These are phyloP conservation scores for Sanderia malayensis DNA, from an alignment of 30 jellyfish, hydroid and myxozoan species.

Conservation along the genomic window DNA sequence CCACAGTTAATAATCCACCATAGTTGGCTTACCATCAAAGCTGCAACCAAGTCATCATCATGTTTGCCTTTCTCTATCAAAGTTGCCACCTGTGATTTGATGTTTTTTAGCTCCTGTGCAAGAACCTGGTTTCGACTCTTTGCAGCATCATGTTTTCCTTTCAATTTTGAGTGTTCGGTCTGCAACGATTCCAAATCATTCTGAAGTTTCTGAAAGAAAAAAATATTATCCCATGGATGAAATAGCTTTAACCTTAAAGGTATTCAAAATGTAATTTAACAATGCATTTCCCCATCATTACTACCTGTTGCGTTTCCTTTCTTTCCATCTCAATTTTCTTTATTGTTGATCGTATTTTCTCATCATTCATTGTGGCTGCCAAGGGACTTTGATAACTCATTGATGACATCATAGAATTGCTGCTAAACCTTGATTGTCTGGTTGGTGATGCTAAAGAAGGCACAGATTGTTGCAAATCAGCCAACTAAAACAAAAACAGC, in stretches of 20 bases:
- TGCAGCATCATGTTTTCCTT: conserved; percentile 89
- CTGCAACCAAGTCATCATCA: conserved; percentile 95
- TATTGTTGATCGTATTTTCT: conserved; percentile 68
- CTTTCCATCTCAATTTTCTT: conserved; percentile 80
- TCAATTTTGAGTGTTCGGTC: conserved; percentile 60
- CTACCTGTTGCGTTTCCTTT: conserved; percentile 83
- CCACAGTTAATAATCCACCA: no score
- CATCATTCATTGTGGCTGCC: conserved; percentile 74
- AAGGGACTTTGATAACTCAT: conserved; percentile 61
- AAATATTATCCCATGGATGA: no score
- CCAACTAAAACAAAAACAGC: conserved; percentile 38
- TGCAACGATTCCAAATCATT: conserved; percentile 60
- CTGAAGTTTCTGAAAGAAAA: conserved; percentile 53
- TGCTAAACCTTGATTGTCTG: conserved; percentile 38
- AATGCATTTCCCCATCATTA: no score
- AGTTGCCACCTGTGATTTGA: conserved; percentile 65
- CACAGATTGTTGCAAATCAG: conserved; percentile 51
- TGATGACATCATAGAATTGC: conserved; percentile 26
- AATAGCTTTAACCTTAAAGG: no score
- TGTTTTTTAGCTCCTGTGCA: conserved; percentile 65
- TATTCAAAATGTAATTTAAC: no score
- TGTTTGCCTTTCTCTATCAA: conserved; percentile 78
- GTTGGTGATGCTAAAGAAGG: conserved; percentile 5
- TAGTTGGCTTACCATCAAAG: conserved; percentile 66
- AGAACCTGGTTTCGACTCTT: conserved; percentile 77